Conservation (phyloP, 2,113 vertebrate species). For the Tor tambroides region DNA sequence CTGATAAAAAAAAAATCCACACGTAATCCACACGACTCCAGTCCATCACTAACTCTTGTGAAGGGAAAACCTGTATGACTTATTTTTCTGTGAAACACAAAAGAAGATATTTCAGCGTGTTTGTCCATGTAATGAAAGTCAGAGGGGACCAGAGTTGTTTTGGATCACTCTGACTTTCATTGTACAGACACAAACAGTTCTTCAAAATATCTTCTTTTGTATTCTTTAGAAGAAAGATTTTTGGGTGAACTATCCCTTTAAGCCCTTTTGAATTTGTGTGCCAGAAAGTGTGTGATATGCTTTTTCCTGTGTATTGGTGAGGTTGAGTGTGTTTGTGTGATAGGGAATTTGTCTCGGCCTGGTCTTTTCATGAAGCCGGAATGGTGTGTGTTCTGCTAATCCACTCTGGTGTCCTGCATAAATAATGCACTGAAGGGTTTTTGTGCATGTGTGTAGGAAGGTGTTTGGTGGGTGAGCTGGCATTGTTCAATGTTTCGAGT, state of each 20-base stretch:
- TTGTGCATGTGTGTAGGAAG: constrained; percentile 58
- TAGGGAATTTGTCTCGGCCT: constrained; percentile 13
- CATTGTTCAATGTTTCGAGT: constrained; percentile 16
- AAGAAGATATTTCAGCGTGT: background rate
- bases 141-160: background rate
- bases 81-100: background rate
- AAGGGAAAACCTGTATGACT: no score
- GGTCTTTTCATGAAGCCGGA: constrained; percentile 44
- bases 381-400: constrained; percentile 50
- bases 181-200: background rate
- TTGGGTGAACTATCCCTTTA: constrained; percentile 10
- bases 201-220: background rate
- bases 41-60: no score
- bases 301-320: constrained; percentile 10
- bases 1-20: no score
- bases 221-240: constrained; percentile 13
- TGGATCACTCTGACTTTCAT: background rate
- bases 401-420: constrained; percentile 37
- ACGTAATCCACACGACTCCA: no score
- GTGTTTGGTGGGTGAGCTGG: constrained; percentile 68
- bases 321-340: constrained; percentile 33
- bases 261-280: constrained; percentile 1
- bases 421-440: constrained; percentile 37
- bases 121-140: background rate
- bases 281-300: constrained; percentile 24